Conservation (phyloP, 2,113 vertebrate genomes). For the Cyanocitta stelleri region DNA sequence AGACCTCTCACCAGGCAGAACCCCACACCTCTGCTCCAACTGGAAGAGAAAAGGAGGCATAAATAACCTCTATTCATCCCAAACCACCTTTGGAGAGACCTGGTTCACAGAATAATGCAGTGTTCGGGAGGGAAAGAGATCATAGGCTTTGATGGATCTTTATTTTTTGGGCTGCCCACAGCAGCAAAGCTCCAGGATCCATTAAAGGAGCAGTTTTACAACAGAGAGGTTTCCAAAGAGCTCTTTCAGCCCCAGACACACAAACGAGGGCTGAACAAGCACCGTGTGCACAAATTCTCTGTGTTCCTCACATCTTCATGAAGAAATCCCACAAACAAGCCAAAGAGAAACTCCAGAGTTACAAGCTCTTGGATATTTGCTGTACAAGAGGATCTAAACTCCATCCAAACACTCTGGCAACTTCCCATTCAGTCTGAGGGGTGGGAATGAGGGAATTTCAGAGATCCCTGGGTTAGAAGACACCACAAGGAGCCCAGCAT, state of each 20-base stretch:
- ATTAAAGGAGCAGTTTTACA: neutral
- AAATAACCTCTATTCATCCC: neutral
- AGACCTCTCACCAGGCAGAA: neutral
- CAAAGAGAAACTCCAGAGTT: neutral
- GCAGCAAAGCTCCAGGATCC: neutral
- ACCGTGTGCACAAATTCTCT: neutral
- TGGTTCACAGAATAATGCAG: neutral
- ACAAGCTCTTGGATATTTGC: neutral
- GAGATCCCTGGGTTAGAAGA: neutral
- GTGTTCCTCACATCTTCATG: neutral
- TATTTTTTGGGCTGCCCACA: neutral
- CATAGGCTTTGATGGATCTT: neutral
- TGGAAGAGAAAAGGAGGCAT: neutral
- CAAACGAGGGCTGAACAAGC: neutral
- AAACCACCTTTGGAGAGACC: neutral
- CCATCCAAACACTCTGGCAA: neutral
- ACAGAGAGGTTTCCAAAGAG: accelerated
- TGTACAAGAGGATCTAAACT: neutral
- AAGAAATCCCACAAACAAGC: neutral
- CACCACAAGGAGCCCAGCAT: neutral
- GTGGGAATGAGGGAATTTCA: neutral
- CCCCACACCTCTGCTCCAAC: neutral
- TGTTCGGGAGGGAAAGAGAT: neutral
- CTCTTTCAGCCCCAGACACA: neutral
- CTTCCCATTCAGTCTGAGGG: neutral